Evolutionary conservation across 2,888 invertebrate species (phyloP).

Genomic region (Oeneis ivallda): DNA sequence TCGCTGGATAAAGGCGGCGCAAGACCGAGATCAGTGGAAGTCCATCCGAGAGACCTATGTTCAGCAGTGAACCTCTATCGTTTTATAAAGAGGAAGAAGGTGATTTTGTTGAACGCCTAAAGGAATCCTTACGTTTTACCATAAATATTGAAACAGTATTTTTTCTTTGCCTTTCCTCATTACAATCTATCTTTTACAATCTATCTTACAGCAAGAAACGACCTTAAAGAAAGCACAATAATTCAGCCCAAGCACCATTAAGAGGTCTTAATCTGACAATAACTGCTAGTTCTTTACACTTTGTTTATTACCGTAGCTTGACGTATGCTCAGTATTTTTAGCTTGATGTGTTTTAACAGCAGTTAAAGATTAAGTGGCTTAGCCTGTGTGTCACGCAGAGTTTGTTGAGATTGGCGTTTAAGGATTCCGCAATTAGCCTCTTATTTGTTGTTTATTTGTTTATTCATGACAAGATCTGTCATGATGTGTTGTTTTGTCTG

Average conservation of each 20-base stretch:
- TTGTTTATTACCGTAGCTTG: conserved; percentile 65
- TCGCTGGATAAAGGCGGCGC: no score
- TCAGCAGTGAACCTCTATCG: no score
- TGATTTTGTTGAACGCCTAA: neutral
- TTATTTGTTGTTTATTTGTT: no score
- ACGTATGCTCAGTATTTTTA: conserved; percentile 62
- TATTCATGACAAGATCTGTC: no score
- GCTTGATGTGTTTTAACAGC: conserved; percentile 69
- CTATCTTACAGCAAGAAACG: conserved; percentile 7
- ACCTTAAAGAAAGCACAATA: conserved; percentile 51
- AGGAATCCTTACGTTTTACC: neutral
- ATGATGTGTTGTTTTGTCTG: no score
- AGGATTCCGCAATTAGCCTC: conserved; percentile 1
- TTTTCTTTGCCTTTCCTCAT: neutral
- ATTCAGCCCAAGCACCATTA: conserved; percentile 57
- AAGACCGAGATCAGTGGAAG: no score
- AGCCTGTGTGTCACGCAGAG: conserved; percentile 34
- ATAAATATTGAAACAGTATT: neutral
- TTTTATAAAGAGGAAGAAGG: no score
- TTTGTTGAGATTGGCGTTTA: conserved; percentile 9
- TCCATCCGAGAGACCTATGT: no score
- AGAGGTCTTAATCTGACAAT: conserved; percentile 67
- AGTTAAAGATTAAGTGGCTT: conserved; percentile 50
- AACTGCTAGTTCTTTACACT: conserved; percentile 61
- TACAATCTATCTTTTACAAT: conserved; percentile 14